phyloP scores from a whole-genome alignment of 2,113 vertebrate species.

The Etia nguti region DNA sequence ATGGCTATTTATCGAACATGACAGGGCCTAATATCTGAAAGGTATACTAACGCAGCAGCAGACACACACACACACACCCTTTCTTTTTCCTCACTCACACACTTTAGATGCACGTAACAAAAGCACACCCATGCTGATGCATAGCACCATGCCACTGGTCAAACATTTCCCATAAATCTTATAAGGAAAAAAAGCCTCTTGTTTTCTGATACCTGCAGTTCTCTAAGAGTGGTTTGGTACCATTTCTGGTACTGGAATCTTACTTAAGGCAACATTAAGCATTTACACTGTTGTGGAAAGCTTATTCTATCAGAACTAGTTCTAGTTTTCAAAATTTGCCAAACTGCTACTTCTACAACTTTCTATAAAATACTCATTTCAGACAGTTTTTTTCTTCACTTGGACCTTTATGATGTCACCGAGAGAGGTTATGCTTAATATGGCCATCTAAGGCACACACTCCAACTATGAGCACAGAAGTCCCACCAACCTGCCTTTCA shows the following conservation, averaged over 20 bases:
- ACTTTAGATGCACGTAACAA: not conserved
- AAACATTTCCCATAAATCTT: not conserved
- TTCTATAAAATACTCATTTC: not conserved
- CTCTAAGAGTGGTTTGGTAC: not conserved
- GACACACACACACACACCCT: not conserved
- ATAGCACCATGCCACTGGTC: not conserved
- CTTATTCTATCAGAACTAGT: not conserved
- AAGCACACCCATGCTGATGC: not conserved
- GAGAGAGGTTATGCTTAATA: not conserved
- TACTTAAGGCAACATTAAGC: not conserved
- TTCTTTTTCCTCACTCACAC: not conserved
- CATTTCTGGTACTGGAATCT: not conserved
- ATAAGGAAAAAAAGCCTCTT: not conserved
- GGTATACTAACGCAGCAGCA: constrained; percentile 28
- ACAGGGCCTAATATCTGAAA: constrained; percentile 59
- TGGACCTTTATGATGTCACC: not conserved
- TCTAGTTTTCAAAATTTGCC: not conserved
- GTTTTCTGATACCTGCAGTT: not conserved
- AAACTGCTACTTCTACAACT: not conserved
- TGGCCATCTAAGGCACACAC: not conserved
- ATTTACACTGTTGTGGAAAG: not conserved
- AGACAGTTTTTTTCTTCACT: not conserved
- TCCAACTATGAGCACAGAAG: not conserved
- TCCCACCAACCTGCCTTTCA: not conserved
- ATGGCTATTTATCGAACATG: constrained; percentile 71